phyloP scores from a whole-genome alignment of 2,797 vertebrate species.

The Chanos chanos region DNA sequence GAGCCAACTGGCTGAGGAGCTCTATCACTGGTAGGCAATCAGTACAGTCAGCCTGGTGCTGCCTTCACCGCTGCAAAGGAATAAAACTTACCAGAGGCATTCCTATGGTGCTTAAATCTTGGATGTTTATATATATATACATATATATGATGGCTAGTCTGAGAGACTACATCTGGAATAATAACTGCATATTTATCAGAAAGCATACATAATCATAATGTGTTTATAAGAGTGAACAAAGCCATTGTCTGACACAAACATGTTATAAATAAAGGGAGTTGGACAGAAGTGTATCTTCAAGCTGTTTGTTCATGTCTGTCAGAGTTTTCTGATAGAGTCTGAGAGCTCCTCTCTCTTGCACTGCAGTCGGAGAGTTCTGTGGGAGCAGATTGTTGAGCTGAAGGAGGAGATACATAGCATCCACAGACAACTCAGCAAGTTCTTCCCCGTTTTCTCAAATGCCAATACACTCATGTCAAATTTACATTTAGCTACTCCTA shows the following conservation, averaged over 20 bases:
- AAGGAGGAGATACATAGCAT: conserved; percentile 12
- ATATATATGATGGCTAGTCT: background rate
- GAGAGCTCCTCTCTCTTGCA: background rate
- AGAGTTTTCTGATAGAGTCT: too few species aligned
- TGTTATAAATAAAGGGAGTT: background rate
- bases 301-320: background rate
- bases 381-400: conserved; percentile 21
- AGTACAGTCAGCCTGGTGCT: too few species aligned
- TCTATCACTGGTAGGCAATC: conserved; percentile 14
- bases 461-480: too few species aligned
- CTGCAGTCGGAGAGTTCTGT: conserved; percentile 16
- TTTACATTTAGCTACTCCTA: background rate
- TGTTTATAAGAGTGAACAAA: too few species aligned
- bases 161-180: background rate
- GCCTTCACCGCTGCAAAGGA: too few species aligned
- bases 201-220: too few species aligned
- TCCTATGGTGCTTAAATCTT: background rate
- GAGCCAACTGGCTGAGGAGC: conserved; percentile 6
- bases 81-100: background rate
- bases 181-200: too few species aligned
- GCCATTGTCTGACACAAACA: too few species aligned
- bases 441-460: too few species aligned
- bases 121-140: background rate
- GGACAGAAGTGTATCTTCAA: background rate
- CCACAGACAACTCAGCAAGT: conserved; percentile 19